Base-by-base conservation (phyloP, 2,113 vertebrate species). In the Erinaceus europaeus region DNA sequence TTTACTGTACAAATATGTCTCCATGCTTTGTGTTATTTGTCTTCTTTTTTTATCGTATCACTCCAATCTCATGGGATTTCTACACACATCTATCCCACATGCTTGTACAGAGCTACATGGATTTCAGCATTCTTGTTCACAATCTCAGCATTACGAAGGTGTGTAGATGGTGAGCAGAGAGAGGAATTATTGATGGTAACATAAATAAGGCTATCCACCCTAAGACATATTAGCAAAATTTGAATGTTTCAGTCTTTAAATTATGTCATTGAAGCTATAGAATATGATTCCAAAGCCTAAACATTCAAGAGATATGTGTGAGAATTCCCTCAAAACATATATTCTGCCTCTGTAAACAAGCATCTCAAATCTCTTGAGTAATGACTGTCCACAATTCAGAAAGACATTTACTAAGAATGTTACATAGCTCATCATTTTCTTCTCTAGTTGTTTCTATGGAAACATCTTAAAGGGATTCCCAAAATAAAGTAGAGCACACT, bases 401-500 rank as follows among this genome's bases (percentile, higher is more conserved):
- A 91, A 90, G 57, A 40, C 38, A 74, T 81, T 25, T 8, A 46
- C 42, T 62, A 32, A 21, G 29, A 90, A 71, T 62, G 32, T 81
- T 61, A 55, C n/a, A 84, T 25, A 90, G 64, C 48, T 90, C 53
- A 90, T 57, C 75, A 55, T 57, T 74, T 86, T 91, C 55, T 91
- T 62, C 50, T 91, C 15, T 14, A 75, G n/a, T 59, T 88, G 85
- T 90, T 93, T 92, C 86, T 86, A 74, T 88, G 80, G 86, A 86
- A 81, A 88, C 46, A 61, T 77, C 86, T 91, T 84, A 67, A 92
- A 93, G 23, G 89, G 79, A 88, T 64, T 89, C 64, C 88, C 76
- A 68, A 95, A 91, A 88, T 86, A 90, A 93, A 88, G 40, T 86
- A 80, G 42, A 90, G 46, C 71, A 90, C 32, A 53, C 64, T 69